A percentile compares a stretch with the other conserved stretches of the same genome.
These are phyloP conservation scores for Antedon mediterranea DNA, from an alignment of 53 echinoderm and acorn worm genomes.

Conservation along the genomic window DNA sequence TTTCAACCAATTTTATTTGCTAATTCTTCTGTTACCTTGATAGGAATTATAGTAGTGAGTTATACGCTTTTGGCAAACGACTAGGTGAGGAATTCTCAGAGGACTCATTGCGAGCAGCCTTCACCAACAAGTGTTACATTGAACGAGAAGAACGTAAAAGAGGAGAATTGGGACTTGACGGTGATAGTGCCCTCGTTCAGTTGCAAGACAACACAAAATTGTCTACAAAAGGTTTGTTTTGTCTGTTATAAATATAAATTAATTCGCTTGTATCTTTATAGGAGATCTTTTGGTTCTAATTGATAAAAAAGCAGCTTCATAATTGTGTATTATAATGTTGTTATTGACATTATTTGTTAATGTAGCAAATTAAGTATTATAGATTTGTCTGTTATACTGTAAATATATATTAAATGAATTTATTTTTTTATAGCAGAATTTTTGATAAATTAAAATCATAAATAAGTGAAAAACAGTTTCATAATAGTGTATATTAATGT, in stretches of 20 bases:
- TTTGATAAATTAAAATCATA: no score
- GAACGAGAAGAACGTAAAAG: constrained; percentile 35
- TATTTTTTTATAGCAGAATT: no score
- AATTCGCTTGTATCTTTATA: no score
- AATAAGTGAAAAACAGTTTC: no score
- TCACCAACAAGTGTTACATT: constrained; percentile 52
- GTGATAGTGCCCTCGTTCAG: constrained; percentile 27
- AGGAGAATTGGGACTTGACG: constrained; percentile 38
- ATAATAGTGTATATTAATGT: no score
- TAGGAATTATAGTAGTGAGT: constrained; percentile 91
- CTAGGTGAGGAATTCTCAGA: constrained; percentile 76
- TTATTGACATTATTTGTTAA: no score
- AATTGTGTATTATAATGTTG: no score
- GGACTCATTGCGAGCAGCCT: constrained; percentile 40
- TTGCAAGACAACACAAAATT: constrained; percentile 44
- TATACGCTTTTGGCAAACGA: constrained; percentile 76
- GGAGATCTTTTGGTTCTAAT: no score
- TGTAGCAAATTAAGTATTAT: no score
- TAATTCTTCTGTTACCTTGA: neutral
- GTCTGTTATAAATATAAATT: neutral
- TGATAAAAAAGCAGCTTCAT: no score
- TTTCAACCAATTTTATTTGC: neutral
- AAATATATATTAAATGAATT: no score
- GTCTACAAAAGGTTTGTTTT: constrained; percentile 31
- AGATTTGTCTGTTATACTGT: no score